Percentiles rank a stretch among this genome's conserved stretches.
Conservation (phyloP, 2,797 vertebrate genomes). For the Lagorchestes hirsutus region DNA sequence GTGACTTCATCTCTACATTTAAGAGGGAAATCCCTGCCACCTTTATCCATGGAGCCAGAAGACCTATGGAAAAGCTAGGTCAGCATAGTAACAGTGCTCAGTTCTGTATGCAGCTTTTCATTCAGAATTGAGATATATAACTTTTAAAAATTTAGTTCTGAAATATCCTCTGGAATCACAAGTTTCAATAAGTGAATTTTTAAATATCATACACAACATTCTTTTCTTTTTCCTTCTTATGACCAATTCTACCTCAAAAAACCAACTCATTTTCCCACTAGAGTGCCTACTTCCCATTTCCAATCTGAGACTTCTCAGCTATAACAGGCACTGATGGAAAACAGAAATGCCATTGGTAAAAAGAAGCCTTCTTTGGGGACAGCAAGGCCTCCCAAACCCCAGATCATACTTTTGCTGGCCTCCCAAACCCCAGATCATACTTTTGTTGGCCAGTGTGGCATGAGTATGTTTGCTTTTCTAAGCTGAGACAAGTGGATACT, state of each 20-base stretch:
- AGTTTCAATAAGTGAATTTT: background rate
- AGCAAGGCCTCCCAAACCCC: constrained; percentile 32
- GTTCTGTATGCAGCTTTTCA: background rate
- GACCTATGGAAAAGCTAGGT: constrained; percentile 10
- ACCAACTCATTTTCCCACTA: background rate
- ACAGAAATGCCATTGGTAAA: background rate
- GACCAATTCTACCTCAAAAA: background rate
- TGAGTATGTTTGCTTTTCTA: constrained; percentile 18
- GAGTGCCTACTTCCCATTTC: background rate
- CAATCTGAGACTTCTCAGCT: background rate
- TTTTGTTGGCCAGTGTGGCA: constrained; percentile 25
- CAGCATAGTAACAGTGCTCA: background rate
- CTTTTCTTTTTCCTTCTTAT: background rate
- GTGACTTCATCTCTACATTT: background rate
- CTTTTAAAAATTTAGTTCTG: background rate
- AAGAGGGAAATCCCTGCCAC: background rate
- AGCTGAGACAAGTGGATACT: background rate
- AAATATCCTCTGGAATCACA: background rate
- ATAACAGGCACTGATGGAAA: background rate
- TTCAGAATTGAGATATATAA: rapidly evolving
- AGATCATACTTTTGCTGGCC: constrained; percentile 30
- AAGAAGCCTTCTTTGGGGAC: background rate
- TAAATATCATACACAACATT: background rate
- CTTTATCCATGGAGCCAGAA: background rate
- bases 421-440: constrained; percentile 9